Base-by-base conservation (phyloP, 1,140 invertebrate species). In the Listronotus bonariensis region DNA sequence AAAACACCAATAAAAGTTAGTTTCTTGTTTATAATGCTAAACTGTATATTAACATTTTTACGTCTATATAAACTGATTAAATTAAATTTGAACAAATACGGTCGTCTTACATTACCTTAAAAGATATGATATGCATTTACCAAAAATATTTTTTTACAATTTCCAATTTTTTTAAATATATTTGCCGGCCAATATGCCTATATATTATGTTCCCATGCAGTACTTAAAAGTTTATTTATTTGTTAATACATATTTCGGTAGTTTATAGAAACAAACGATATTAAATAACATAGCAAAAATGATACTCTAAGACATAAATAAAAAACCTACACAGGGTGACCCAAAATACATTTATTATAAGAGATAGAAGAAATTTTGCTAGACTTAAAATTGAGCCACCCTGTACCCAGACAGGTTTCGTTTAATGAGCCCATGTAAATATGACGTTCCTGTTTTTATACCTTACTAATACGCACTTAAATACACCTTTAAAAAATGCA, bases 381-480 rank as follows among this genome's bases (percentile, higher is more conserved):
- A n/a, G 5, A 26, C 5, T 26, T 26, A 26, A 3, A 26, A 26
- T 45, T 17, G 42, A 17, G 42, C 42, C 54, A 38, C 40, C 40
- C 40, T 42, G 38, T 49, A 40, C 7, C n/a, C 4, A 41, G 38
- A 36, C 14, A 20, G 8, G 17, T 51, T 52, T 49, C n/a, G 17
- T 40, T 67, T 68, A 59, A 59, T 54, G 20, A 26, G 38, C 67
- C 57, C 67, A 64, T 72, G 67, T 72, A 72, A 49, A 73, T 72
- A 73, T 53, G 60, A 70, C 70, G 72, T 75, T 74, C 72, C 72
- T 74, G 69, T 72, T 74, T 65, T 74, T 73, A 72, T 73, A 74
- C 67, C 72, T 63, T 52, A 61, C 48, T 52, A 68, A 72, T 62
- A 65, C 72, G 63, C 69, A 67, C 54, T 42, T 60, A 56, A 64